These are phyloP conservation scores for Magallana gigas DNA, from an alignment of 1,140 invertebrate genomes.

Conservation along the genomic window DNA sequence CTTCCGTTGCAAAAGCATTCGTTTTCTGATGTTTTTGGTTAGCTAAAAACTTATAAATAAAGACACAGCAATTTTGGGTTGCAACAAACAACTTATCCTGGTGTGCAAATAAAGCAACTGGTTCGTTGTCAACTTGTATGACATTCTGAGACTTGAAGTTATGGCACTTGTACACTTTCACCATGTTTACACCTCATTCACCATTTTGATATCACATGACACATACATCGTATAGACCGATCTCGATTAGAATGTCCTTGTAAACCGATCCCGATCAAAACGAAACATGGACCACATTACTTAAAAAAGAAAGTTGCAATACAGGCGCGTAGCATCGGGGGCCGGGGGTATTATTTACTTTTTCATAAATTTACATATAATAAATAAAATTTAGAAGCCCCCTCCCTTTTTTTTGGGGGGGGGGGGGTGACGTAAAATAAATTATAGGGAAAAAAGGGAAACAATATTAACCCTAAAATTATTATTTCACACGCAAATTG, in stretches of 20 bases:
- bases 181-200: conserved; percentile 42
- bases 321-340: too few species aligned
- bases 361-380: too few species aligned
- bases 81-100: conserved; percentile 51
- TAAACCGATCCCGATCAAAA: conserved; percentile 6
- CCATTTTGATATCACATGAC: conserved; percentile 40
- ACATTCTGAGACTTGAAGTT: conserved; percentile 57
- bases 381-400: too few species aligned
- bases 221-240: neutral
- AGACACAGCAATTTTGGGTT: conserved; percentile 47
- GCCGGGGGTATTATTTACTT: too few species aligned
- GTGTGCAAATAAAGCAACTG: conserved; percentile 45
- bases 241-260: conserved; percentile 11
- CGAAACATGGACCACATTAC: neutral
- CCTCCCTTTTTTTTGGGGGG: too few species aligned
- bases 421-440: too few species aligned
- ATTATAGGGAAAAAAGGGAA: too few species aligned
- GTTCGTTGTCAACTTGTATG: conserved; percentile 52
- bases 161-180: conserved; percentile 56
- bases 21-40: neutral
- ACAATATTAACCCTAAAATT: too few species aligned
- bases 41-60: conserved; percentile 41
- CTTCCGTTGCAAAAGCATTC: conserved; percentile 39
- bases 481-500: too few species aligned
- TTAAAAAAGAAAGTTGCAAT: too few species aligned